Evolutionary conservation across 2,113 vertebrate genomes (phyloP).

Genomic region (Silurus meridionalis): DNA sequence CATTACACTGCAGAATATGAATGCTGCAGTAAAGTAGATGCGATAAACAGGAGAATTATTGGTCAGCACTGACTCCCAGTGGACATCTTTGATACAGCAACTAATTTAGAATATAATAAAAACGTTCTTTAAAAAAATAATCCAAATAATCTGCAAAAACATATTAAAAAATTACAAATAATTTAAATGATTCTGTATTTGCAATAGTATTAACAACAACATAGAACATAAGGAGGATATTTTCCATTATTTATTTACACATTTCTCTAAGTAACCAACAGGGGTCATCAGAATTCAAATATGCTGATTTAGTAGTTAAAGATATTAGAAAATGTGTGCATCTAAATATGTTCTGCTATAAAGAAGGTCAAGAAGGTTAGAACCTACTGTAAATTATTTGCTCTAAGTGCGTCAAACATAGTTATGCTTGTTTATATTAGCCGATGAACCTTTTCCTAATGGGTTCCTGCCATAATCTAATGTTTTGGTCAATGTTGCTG

Average conservation of each 20-base stretch:
- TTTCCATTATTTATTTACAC: background rate
- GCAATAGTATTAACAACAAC: background rate
- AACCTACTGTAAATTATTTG: background rate
- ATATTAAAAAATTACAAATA: background rate
- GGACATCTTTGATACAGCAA: slow-evolving; percentile 5
- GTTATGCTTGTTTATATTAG: background rate
- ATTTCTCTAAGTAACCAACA: slow-evolving; percentile 26
- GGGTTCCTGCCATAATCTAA: background rate
- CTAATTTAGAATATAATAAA: background rate
- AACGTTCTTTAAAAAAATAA: background rate
- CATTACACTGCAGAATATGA: background rate
- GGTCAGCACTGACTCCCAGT: background rate
- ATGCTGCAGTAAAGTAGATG: background rate
- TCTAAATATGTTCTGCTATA: background rate
- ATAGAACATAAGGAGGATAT: background rate
- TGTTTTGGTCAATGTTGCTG: background rate
- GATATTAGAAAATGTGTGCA: background rate
- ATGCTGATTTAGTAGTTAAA: background rate
- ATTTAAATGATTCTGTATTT: background rate
- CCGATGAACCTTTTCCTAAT: background rate
- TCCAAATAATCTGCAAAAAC: too few species aligned
- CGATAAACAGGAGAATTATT: background rate
- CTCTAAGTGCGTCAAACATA: background rate
- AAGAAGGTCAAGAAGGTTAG: background rate
- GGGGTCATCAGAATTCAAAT: slow-evolving; percentile 46